These are phyloP conservation scores for Drosophila quinaria DNA, from an alignment of 2,888 invertebrate species.

Conservation along the genomic window DNA sequence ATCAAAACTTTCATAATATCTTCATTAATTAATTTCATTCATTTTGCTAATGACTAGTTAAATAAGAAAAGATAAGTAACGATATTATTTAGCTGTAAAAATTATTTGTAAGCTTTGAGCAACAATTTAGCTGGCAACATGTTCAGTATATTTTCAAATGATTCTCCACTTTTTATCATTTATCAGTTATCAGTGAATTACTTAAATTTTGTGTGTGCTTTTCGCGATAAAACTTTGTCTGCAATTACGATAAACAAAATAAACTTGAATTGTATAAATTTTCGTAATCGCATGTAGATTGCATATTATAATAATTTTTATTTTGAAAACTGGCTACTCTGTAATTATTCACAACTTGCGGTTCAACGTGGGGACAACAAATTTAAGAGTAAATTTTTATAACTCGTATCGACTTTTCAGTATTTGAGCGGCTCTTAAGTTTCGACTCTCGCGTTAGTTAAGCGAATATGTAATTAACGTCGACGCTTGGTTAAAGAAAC, in stretches of 20 bases:
- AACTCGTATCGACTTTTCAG: neutral
- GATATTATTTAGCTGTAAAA: neutral
- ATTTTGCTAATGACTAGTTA: slow-evolving; percentile 13
- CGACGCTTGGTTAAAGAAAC: slow-evolving; percentile 18
- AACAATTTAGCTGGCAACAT: neutral
- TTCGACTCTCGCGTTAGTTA: neutral
- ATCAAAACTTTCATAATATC: neutral
- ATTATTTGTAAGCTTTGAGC: neutral
- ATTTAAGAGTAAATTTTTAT: slow-evolving; percentile 52
- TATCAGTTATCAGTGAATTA: slow-evolving; percentile 57
- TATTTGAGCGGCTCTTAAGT: slow-evolving; percentile 43
- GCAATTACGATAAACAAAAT: slow-evolving; percentile 55
- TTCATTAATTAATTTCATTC: neutral
- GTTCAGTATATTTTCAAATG: neutral
- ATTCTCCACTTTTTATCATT: slow-evolving; percentile 10
- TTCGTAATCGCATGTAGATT: slow-evolving; percentile 29
- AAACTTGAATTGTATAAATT: slow-evolving; percentile 26
- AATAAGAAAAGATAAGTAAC: slow-evolving; percentile 14
- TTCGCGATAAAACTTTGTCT: slow-evolving; percentile 48
- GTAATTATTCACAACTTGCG: slow-evolving; percentile 12
- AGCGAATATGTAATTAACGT: slow-evolving; percentile 16
- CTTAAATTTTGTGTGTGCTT: slow-evolving; percentile 35
- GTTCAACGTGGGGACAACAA: slow-evolving; percentile 1
- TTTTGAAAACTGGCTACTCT: slow-evolving; percentile 8
- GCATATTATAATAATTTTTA: neutral